Evolutionary conservation across 2,797 vertebrate genomes (phyloP).

Genomic region (Pelochelys cantorii): DNA sequence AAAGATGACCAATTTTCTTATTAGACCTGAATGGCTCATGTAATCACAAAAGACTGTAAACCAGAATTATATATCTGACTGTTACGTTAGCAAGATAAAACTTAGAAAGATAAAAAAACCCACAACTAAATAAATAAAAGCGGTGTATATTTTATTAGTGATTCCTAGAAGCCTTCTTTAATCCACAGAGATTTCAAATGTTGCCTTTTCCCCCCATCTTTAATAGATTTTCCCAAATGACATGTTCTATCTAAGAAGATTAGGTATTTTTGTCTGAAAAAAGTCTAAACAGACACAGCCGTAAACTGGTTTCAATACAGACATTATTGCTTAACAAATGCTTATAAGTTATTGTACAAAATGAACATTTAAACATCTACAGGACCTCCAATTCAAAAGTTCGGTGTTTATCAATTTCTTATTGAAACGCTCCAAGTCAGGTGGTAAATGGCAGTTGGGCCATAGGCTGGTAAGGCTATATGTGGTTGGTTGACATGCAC

Average conservation of each 20-base stretch:
- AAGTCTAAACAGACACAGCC: not conserved
- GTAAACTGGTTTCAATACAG: not conserved
- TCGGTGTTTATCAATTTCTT: slow-evolving; percentile 39
- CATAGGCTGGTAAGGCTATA: slow-evolving; percentile 57
- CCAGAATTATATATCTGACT: slow-evolving; percentile 16
- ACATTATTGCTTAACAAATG: not conserved
- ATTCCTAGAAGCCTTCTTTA: not conserved
- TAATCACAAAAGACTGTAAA: slow-evolving; percentile 50
- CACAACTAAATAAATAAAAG: slow-evolving; percentile 19
- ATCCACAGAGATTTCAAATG: slow-evolving; percentile 22
- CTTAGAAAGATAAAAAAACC: not conserved
- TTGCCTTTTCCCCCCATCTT: not conserved
- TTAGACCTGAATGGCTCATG: not conserved
- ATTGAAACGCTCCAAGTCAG: slow-evolving; percentile 6
- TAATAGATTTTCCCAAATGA: slow-evolving; percentile 5
- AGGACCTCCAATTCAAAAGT: slow-evolving; percentile 25
- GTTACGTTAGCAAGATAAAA: not conserved
- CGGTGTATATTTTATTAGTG: not conserved
- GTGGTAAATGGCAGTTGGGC: slow-evolving; percentile 63
- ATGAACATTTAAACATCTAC: not conserved
- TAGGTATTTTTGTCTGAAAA: not conserved
- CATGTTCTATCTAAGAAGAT: rapidly evolving
- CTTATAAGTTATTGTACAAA: no score
- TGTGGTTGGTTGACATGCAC: slow-evolving; percentile 63
- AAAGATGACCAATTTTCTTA: not conserved